A percentile compares a stretch with the other conserved stretches of the same genome.
phyloP scores from a whole-genome alignment of 2,888 invertebrate species.

The Hecatera dysodea region DNA sequence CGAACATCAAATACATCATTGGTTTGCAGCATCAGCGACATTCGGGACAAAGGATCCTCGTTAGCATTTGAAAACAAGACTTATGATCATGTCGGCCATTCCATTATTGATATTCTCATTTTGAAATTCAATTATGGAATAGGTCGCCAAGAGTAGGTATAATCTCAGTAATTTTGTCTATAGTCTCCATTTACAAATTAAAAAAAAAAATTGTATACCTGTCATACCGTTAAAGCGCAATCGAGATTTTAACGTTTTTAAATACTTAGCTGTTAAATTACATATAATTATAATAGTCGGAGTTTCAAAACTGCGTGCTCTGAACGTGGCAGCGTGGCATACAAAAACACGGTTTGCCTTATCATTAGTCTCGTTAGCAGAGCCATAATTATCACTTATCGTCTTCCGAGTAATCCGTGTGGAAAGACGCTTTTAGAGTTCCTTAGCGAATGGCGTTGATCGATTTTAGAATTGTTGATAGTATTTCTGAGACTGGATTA shows the following conservation, averaged over 20 bases:
- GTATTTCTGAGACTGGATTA: not conserved
- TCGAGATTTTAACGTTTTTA: constrained; percentile 52
- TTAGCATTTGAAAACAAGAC: constrained; percentile 11
- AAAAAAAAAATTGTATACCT: constrained; percentile 31
- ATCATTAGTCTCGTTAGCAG: constrained; percentile 76
- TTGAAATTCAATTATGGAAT: constrained; percentile 39
- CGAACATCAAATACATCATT: constrained; percentile 9
- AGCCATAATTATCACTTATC: constrained; percentile 76
- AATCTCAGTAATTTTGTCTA: no score
- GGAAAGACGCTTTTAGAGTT: constrained; percentile 54
- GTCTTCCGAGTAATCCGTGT: constrained; percentile 63
- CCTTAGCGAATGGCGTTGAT: constrained; percentile 19
- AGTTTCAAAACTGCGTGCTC: constrained; percentile 45
- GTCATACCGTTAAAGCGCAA: constrained; percentile 26
- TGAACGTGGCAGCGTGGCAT: constrained; percentile 36
- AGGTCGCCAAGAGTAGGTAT: not conserved
- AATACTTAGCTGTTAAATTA: constrained; percentile 58
- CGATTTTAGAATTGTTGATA: not conserved
- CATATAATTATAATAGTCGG: constrained; percentile 54
- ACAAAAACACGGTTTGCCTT: constrained; percentile 69
- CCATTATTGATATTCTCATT: constrained; percentile 5
- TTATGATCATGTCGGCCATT: constrained; percentile 5
- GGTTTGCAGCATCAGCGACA: not conserved
- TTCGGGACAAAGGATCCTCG: constrained; percentile 11
- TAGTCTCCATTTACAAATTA: constrained; percentile 8